phyloP scores from a whole-genome alignment of 2,797 vertebrate genomes.

The Morelia viridis region DNA sequence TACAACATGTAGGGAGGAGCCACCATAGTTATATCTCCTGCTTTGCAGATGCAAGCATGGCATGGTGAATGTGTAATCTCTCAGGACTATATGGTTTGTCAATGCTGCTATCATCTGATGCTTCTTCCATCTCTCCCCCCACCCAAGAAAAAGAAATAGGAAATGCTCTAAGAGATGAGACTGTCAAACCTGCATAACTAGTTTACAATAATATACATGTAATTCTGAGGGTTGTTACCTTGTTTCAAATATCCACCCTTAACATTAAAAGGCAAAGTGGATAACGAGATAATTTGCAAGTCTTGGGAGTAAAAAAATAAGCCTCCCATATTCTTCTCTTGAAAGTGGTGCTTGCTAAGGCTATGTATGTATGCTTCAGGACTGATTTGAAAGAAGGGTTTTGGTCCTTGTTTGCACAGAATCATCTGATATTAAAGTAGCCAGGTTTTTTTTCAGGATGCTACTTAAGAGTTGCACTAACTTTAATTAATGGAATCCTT shows the following conservation, averaged over 20 bases:
- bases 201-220: background rate
- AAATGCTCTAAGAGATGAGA: fast-evolving
- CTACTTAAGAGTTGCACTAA: background rate
- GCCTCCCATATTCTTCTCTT: slow-evolving; percentile 19
- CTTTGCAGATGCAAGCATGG: background rate
- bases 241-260: slow-evolving; percentile 26
- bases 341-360: slow-evolving; percentile 5
- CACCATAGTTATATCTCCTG: background rate
- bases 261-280: background rate
- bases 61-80: slow-evolving; percentile 2
- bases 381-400: background rate
- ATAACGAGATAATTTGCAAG: background rate
- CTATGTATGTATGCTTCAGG: background rate
- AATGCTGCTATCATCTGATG: background rate
- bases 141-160: background rate
- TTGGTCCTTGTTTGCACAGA: background rate
- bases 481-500: background rate
- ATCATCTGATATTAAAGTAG: background rate
- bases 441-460: background rate
- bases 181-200: slow-evolving; percentile 9
- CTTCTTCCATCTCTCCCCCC: background rate
- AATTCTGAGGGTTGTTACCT: background rate
- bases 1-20: background rate
- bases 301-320: slow-evolving; percentile 18
- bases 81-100: background rate